Base-by-base conservation (phyloP, 2,888 invertebrate species). In the Frankliniella intonsa region DNA sequence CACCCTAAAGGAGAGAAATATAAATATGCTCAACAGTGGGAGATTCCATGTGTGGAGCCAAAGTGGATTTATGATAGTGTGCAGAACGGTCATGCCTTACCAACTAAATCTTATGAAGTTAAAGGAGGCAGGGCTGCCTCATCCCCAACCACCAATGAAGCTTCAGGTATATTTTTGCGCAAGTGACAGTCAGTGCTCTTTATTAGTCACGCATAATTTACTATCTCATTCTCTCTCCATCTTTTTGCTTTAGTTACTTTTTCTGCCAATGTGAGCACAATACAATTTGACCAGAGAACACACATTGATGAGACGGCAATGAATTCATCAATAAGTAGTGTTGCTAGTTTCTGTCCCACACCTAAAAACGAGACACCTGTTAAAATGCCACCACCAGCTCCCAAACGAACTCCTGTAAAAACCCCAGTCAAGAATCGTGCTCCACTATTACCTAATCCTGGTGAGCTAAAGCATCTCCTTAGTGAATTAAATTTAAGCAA, bases 31-130 rank as follows among this genome's bases (percentile, higher is more conserved):
- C 87, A 87, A 82, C 88, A 89, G 82, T 91, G 91, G 88, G 88
- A 89, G 69, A 88, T 93, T n/a, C 90, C 92, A 69, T 95, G 96
- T 85, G 92, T 97, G 0, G 89, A 90, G 19, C 91, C 93, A 0
- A 89, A 92, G 3, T 98, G 98, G 97, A 89, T 97, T 69, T 90
- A 90, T 82, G 94, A 95, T 51, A 95, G 95, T n/a, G 90, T 93
- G 0, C 89, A 90, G 50, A 90, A 90, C 50, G 95, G 95, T 0
- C 93, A 91, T 84, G 92, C 94, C 0, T 85, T 94, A 76, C 92
- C 93, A 0, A 88, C 91, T 22, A 89, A 90, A 5, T 87, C 69
- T 1, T 76, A 76, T 76, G 69, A 76, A 80, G 27, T 19, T 50
- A 50, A 25, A 27, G 38, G 38, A 38, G 17, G 14, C 19, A 22